These are phyloP conservation scores for Triops longicaudatus DNA, from an alignment of 1,140 invertebrate genomes.

Conservation along the genomic window DNA sequence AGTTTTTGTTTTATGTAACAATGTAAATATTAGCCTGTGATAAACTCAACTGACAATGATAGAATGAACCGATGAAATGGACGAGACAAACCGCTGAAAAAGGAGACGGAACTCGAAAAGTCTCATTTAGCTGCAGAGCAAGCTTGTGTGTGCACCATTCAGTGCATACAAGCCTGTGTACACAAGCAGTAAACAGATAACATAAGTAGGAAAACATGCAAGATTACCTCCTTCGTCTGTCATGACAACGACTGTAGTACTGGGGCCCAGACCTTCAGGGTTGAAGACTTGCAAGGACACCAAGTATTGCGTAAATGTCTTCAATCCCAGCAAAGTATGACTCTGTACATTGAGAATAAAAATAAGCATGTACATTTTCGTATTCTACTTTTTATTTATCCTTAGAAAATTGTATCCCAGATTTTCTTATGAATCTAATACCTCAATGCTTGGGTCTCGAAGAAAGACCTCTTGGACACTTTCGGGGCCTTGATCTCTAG, in stretches of 20 bases:
- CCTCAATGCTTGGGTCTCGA: slow-evolving; percentile 54
- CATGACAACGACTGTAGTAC: slow-evolving; percentile 61
- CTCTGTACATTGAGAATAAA: slow-evolving; percentile 46
- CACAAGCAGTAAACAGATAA: no score
- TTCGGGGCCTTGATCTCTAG: slow-evolving; percentile 45
- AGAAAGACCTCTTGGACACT: slow-evolving; percentile 58
- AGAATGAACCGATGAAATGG: no score
- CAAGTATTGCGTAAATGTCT: slow-evolving; percentile 64
- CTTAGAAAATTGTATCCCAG: no score
- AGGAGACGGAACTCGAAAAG: no score
- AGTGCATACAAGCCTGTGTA: no score
- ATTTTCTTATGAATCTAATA: slow-evolving; percentile 34
- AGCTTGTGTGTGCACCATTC: no score
- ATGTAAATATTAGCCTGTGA: no score
- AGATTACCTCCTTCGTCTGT: slow-evolving; percentile 69
- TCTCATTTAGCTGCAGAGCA: no score
- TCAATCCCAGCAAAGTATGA: slow-evolving; percentile 58
- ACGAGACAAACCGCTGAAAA: no score
- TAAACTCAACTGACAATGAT: no score
- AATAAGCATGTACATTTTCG: neutral
- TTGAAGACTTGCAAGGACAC: slow-evolving; percentile 68
- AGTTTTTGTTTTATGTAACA: no score
- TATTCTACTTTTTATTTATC: no score
- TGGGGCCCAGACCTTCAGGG: slow-evolving; percentile 60
- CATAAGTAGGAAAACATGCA: slow-evolving; percentile 10